Base-by-base conservation (phyloP, 2,888 invertebrate species). In the Zygogramma bicolorata region DNA sequence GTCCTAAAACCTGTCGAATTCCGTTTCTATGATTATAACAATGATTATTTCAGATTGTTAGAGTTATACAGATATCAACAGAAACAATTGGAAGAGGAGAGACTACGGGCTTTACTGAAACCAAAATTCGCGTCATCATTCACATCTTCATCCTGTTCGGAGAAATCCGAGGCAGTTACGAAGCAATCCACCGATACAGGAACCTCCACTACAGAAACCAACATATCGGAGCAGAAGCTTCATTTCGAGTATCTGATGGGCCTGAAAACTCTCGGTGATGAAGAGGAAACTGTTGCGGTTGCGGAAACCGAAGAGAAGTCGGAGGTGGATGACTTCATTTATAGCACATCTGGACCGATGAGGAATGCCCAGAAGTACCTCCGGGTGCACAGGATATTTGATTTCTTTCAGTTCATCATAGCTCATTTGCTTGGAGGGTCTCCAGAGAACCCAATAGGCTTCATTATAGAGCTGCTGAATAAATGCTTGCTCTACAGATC, bases 371-470 rank as follows among this genome's bases (percentile, higher is more conserved):
- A 85, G 40, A 79, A 77, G 25, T 89, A 88, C 80, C 79, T 89
- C 57, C 79, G 84, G 25, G 76, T 82, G 0, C 88, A 86, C 66
- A 85, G 85, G 57, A 87, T 89, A 60, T 87, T 85, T 74, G 86
- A 88, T 72, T 86, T 89, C 42, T 88, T 88, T 77, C 86, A 87
- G 76, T 89, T 88, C 79, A 82, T 89, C 62, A 84, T 87, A 62
- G 85, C 87, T 1, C 88, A 88, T 75, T 76, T 89, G 38, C 76
- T 88, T 34, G 85, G 86, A 27, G 84, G 85, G 10, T 80, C 84
- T 69, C 87, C 80, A 71, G 85, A 86, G 18, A 85, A 88, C 77
- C 89, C 89, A 2, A 85, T 89, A 58, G 82, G 84, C 42, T 88
- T 87, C 79, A 84, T 89, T 38, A 77, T 85, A 68, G 84, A 87